Evolutionary conservation across 2,113 vertebrate species (phyloP), one percentile per base, ranked within the genome.

Genomic region (Burhinus oedicnemus): DNA sequence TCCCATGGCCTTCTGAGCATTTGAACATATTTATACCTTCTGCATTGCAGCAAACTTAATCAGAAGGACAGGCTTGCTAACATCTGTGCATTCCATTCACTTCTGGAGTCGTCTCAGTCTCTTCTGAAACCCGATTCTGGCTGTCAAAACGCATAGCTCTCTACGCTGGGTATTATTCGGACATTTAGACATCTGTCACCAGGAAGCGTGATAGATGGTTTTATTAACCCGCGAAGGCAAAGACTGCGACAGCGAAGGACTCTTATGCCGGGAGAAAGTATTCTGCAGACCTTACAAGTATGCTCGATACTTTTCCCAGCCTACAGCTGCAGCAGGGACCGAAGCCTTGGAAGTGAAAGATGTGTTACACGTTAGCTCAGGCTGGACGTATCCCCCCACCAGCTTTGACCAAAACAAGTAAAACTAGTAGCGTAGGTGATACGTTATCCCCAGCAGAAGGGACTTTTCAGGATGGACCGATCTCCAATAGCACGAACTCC

Each of bases 121-220:
- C 95, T 91, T 89, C 95, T 95, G 96, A 98, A 97, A 98, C 96
- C 93, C 70, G 97, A 96, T 86, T 96, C 96, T 90, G 95, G 87
- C 94, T 97, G 97, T 95, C 97, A 96, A 66, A 94, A 75, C 2
- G 16, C 90, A 95, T 30, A 55, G 90, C 91, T 96, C 96, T 96
- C 86, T 89, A 25, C 72, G 90, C 93, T 57, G 96, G 95, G 90
- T 61, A 96, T 98, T 97, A 97, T 94, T 96, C 64, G 97, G 97
- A 97, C 97, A 96, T 96, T 98, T 85, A 98, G 97, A 97, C 97
- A 97, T 97, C 97, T 98, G 98, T 98, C 92, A 34, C 96, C 97
- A 79, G 94, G 90, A 95, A 96, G 87, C 70, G 93, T 98, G 98
- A 98, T 98, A 88, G 97, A 98, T 98, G 97, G 94, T 96, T 98